Percentiles rank a stretch among this genome's conserved stretches.
Conservation (phyloP, 2,888 invertebrate species). For the Rhagonycha lutea region DNA sequence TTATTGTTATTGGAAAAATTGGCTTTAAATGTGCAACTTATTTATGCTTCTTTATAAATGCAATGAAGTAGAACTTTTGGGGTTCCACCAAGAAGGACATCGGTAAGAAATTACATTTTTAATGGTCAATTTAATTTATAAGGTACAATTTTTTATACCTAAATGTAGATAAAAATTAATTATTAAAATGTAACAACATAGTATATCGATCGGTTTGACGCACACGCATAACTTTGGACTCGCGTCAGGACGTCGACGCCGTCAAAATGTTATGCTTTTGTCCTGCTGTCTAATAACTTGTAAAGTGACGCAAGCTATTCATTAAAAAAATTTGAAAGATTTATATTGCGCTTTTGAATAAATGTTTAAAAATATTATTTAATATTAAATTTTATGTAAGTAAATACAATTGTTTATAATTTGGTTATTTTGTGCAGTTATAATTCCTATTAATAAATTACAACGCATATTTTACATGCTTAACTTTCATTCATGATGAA, state of each 20-base stretch:
- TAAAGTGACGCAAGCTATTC: background rate
- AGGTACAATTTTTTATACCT: background rate
- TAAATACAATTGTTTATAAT: background rate
- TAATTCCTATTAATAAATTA: background rate
- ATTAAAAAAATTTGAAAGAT: background rate
- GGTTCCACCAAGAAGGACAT: background rate
- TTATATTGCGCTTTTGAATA: background rate
- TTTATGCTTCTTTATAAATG: background rate
- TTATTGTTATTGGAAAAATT: background rate
- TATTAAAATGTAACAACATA: background rate
- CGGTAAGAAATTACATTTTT: background rate
- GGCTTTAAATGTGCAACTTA: background rate
- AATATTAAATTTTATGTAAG: background rate
- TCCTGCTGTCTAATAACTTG: background rate
- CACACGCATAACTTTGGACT: background rate
- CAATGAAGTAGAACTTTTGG: background rate
- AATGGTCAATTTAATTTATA: background rate
- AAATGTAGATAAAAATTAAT: background rate
- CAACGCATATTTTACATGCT: no score
- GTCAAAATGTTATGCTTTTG: background rate
- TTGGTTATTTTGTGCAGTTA: background rate
- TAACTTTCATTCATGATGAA: background rate
- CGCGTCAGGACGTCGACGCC: background rate
- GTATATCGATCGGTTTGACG: background rate
- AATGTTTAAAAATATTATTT: background rate